phyloP scores from a whole-genome alignment of 2,113 vertebrate species.

The Aspiorhynchus laticeps region DNA sequence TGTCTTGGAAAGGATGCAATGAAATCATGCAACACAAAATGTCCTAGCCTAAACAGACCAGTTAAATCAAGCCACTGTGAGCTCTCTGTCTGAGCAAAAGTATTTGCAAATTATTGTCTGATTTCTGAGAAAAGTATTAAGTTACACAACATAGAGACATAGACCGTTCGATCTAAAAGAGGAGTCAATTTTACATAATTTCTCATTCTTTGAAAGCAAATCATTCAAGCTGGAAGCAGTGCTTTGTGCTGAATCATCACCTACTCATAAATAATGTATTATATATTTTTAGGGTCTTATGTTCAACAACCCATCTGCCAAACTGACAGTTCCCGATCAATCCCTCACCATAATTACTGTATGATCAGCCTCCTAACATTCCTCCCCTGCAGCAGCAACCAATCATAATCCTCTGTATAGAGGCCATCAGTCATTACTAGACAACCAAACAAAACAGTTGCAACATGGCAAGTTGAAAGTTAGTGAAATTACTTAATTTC shows the following conservation, averaged over 20 bases:
- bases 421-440: conserved; percentile 38
- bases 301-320: conserved; percentile 35
- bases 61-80: conserved; percentile 44
- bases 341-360: conserved; percentile 55
- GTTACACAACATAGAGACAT: background rate
- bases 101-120: conserved; percentile 1
- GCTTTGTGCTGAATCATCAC: conserved; percentile 68
- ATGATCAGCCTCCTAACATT: conserved; percentile 27
- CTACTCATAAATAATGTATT: conserved; percentile 76
- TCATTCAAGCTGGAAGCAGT: background rate
- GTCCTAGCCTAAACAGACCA: background rate
- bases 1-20: conserved; percentile 50
- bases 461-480: background rate
- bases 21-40: background rate
- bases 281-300: conserved; percentile 46
- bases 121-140: conserved; percentile 5
- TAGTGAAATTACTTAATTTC: background rate
- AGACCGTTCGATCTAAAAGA: background rate
- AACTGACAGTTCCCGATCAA: conserved; percentile 65
- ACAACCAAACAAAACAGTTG: background rate
- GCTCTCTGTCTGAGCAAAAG: background rate
- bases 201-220: background rate
- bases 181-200: background rate
- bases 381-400: conserved; percentile 52
- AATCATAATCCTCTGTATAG: conserved; percentile 49